Evolutionary conservation across 1,140 invertebrate species (phyloP), one percentile per base, ranked within the genome.

Genomic region (Campoletis sonorensis): DNA sequence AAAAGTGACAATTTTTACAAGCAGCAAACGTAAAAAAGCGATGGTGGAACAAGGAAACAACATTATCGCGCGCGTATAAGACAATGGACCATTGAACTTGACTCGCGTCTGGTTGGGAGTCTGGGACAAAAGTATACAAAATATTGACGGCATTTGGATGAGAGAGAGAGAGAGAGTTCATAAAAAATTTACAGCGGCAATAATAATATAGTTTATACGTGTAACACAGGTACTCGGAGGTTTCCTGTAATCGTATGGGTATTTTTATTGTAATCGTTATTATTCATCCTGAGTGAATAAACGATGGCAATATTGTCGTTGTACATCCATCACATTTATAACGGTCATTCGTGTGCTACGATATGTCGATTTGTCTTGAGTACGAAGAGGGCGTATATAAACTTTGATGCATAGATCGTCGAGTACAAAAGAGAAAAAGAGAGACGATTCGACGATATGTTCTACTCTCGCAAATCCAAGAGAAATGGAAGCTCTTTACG

Each of bases 321-420:
- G 49, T 61, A 79, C 77, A 82, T 83, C 71, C 51, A 77, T 85
- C 76, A 64, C 78, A 84, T 88, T 86, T 88, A 87, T 86, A 84
- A 76, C 79, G 45, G 73, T 83, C 79, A 73, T 79, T 83, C 68
- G 67, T 54, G 49, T 16, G 71, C 67, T 67, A 16, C 51, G 67
- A 33, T 64, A 75, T 80, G 75, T 80, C 78, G 80, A 84, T 84
- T 80, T 82, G 80, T 84, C 79, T 81, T 80, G 64, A 71, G 40
- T 16, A 49, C 8, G 33, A 26, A 27, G 40, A 45, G 49, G 54
- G 73, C 73, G 51, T 58, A 67, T 58, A 67, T 78, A 78, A 30
- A 70, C 27, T 33, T 33, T 70, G 67, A 70, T 70, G 67, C 67
- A 70, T 30, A 33, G 30, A 45, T 26, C 30, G 67, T 33, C 30